These are phyloP conservation scores for Myotis yumanensis DNA, from an alignment of 2,113 vertebrate genomes.

Conservation along the genomic window DNA sequence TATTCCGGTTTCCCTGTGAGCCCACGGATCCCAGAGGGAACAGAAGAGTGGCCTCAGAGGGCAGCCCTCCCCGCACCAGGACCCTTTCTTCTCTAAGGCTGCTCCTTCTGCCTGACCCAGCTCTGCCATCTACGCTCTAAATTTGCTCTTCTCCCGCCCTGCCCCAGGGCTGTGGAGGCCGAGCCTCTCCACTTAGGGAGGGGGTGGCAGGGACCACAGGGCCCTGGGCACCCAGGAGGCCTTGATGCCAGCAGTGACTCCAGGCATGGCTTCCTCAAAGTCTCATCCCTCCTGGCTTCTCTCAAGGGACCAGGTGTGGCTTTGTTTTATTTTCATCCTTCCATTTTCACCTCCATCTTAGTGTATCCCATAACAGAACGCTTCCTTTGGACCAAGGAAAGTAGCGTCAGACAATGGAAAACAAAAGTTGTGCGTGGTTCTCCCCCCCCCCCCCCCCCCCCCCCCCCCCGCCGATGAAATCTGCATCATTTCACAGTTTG, in stretches of 20 bases:
- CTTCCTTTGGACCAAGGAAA: background rate
- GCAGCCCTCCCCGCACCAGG: background rate
- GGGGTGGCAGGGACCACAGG: background rate
- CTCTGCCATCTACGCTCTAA: background rate
- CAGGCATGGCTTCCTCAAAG: background rate
- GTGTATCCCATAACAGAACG: background rate
- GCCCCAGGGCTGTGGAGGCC: background rate
- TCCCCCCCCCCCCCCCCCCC: too few relatives aligned
- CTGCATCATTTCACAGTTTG: background rate
- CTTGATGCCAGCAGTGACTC: fast-evolving
- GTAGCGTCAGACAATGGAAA: background rate
- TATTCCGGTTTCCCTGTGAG: background rate
- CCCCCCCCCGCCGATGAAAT: too few relatives aligned
- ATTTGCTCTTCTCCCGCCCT: background rate
- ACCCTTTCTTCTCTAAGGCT: background rate
- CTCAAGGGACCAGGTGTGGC: background rate
- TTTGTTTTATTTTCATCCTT: background rate
- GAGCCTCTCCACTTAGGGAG: background rate
- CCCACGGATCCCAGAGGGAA: background rate
- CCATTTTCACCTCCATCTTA: background rate
- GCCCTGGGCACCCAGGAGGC: background rate
- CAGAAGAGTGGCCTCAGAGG: background rate
- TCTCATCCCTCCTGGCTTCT: fast-evolving
- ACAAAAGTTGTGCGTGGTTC: background rate
- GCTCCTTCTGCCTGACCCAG: background rate